These are phyloP conservation scores for Cinclus mexicanus DNA, from an alignment of 2,113 vertebrate species.

Conservation along the genomic window DNA sequence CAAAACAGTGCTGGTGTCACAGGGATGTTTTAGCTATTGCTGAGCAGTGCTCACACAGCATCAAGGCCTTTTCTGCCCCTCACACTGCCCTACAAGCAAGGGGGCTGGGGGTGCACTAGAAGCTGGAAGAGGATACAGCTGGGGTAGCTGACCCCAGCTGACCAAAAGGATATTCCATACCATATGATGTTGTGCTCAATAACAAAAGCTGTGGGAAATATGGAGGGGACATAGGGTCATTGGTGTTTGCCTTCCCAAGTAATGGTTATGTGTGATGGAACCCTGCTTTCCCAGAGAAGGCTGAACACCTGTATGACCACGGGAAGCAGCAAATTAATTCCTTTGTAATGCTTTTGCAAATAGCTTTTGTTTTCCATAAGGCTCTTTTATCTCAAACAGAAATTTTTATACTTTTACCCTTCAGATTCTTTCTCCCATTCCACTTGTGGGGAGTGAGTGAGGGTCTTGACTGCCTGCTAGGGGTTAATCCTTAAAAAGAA, in stretches of 20 bases:
- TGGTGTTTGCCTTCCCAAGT: not conserved
- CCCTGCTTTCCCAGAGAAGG: not conserved
- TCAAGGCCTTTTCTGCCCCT: not conserved
- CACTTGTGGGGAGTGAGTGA: accelerated
- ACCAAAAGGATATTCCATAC: not conserved
- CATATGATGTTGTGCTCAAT: not conserved
- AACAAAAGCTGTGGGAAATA: not conserved
- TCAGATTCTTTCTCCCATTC: not conserved
- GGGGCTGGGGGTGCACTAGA: not conserved
- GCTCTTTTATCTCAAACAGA: not conserved
- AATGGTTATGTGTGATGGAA: accelerated
- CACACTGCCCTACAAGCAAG: accelerated
- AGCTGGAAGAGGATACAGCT: not conserved
- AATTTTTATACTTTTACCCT: not conserved
- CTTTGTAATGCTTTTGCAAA: not conserved
- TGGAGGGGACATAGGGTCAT: not conserved
- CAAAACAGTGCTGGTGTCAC: not conserved
- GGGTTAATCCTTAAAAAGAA: not conserved
- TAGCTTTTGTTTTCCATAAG: not conserved
- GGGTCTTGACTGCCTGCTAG: not conserved
- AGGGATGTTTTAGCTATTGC: not conserved
- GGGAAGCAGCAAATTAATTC: not conserved
- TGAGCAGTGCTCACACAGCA: not conserved
- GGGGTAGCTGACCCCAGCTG: not conserved
- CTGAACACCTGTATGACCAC: accelerated